Evolutionary conservation across 2,888 invertebrate species (phyloP), one percentile per base, ranked within the genome.

Genomic region (Parnassius mnemosyne): DNA sequence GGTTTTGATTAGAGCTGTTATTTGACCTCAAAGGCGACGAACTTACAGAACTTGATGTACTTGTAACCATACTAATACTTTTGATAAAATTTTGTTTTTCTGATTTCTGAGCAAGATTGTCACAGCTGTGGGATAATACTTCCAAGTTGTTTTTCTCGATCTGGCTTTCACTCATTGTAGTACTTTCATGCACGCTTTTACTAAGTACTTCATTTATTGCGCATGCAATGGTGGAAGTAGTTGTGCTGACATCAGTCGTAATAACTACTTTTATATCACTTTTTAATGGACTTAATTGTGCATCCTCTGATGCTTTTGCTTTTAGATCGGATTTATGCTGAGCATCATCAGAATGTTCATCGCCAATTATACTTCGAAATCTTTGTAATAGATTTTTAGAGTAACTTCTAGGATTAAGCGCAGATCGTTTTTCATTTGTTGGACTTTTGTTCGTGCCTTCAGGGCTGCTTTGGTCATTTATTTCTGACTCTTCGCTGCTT

Each of bases 311-410:
- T 1, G 65, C 59, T 62, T 69, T 73, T 2, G 65, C 65, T 70
- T 77, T 81, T 2, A 54, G 25, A 58, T 81, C 81, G 10, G 75
- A 61, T 75, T 75, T 85, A 65, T 83, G 84, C 66, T 84, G 84
- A 69, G 84, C 85, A 59, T 82, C 81, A 65, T 89, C 88, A 1
- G 84, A 66, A 10, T 49, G 49, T 65, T 92, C 92, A 67, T 92
- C 92, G 1, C 90, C 89, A 43, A 92, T 92, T 13, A 92, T 92
- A 71, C 84, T 92, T 70, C 88, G 85, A 64, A 92, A 92, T 66
- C 92, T 78, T 78, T 92, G 92, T 9, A 92, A 65, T 52, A 92
- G 73, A 69, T 91, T 92, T 69, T 86, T 90, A 0, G 92, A 90
- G 68, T 91, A 89, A 64, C 85, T 90, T 74, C 87, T 82, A 3